These are phyloP conservation scores for Catagonus wagneri DNA, from an alignment of 2,113 vertebrate species.

Conservation along the genomic window DNA sequence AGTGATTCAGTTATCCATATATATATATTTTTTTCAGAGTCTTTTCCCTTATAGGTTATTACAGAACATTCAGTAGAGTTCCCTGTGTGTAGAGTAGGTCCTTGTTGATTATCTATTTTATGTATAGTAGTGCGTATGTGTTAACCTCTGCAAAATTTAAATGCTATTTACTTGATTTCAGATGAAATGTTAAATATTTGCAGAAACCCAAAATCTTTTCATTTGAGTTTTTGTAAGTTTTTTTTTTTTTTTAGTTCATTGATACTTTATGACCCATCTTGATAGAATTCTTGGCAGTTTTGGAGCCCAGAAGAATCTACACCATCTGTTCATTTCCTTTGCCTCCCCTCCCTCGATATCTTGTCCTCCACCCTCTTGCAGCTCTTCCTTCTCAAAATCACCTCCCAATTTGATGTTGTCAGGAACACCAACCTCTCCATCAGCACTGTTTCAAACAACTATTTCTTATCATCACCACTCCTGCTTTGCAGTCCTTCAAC, in stretches of 20 bases:
- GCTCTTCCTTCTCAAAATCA: background rate
- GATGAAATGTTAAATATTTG: slow-evolving; percentile 11
- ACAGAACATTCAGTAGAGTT: no score
- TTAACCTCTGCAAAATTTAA: background rate
- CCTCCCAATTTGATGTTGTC: background rate
- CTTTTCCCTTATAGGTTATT: no score
- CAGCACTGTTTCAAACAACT: background rate
- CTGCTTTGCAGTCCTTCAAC: background rate
- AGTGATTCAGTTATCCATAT: no score
- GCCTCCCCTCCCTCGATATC: background rate
- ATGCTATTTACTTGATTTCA: background rate
- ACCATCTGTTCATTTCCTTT: background rate
- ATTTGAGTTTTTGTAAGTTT: slow-evolving; percentile 5
- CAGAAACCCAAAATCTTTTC: background rate
- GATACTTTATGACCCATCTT: background rate
- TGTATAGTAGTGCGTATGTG: no score
- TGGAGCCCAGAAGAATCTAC: background rate
- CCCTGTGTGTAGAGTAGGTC: no score
- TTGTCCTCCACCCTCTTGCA: background rate
- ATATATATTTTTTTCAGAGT: no score
- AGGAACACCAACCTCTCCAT: background rate
- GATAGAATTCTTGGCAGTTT: background rate
- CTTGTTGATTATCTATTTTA: no score
- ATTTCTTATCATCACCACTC: background rate
- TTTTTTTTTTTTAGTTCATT: background rate